Evolutionary conservation across 1,140 invertebrate genomes (phyloP).

Genomic region (Popillia japonica): DNA sequence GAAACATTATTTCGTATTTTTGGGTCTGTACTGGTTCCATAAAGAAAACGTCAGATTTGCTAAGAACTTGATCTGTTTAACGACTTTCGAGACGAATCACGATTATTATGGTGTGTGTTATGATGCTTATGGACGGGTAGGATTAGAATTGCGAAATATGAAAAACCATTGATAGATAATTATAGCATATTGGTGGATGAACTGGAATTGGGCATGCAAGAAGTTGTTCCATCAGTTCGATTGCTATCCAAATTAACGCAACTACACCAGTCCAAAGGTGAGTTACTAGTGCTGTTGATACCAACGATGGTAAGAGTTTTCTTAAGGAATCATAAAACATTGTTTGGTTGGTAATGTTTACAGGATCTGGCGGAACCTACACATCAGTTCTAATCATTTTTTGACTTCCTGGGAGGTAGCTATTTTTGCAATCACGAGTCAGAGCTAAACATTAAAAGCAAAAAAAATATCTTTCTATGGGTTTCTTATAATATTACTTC

Average conservation of each 20-base stretch:
- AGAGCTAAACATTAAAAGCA: no score
- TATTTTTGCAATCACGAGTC: no score
- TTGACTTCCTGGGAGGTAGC: no score
- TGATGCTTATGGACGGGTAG: conserved; percentile 97
- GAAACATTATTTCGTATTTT: conserved; percentile 93
- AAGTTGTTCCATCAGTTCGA: conserved; percentile 76
- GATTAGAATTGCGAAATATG: conserved; percentile 90
- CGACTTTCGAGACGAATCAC: conserved; percentile 94
- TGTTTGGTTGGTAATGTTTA: no score
- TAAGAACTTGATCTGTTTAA: conserved; percentile 91
- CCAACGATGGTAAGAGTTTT: no score
- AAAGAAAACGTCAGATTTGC: conserved; percentile 89
- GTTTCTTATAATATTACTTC: no score
- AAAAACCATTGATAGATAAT: conserved; percentile 62
- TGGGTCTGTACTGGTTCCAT: conserved; percentile 94
- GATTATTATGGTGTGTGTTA: conserved; percentile 94
- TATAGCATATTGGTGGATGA: conserved; percentile 75
- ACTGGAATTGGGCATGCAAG: conserved; percentile 77
- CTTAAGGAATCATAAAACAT: no score
- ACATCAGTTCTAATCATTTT: no score
- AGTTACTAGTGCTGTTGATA: no score
- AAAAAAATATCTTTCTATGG: no score
- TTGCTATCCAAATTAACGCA: conserved; percentile 62
- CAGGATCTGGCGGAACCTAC: no score
- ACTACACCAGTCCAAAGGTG: conserved; percentile 58